These are phyloP conservation scores for Phrynocephalus guinanensis DNA, from an alignment of 2,797 vertebrate species.

Conservation along the genomic window DNA sequence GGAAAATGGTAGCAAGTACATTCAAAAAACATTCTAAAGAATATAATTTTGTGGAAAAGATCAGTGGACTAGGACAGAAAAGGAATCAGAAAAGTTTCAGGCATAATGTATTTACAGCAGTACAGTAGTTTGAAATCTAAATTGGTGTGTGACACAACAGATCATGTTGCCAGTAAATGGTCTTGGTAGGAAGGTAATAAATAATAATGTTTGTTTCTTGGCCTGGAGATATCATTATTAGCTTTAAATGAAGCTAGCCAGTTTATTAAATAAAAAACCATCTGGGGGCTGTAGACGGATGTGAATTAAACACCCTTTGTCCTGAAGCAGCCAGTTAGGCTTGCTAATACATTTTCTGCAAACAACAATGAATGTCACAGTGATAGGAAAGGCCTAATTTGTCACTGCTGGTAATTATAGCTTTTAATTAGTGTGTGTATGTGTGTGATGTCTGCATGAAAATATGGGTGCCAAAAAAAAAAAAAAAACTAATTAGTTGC, in stretches of 20 bases:
- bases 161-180: background rate
- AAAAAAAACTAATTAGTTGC: background rate
- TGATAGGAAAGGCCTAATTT: background rate
- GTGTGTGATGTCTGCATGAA: background rate
- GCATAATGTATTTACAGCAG: background rate
- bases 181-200: background rate
- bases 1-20: background rate
- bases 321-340: background rate
- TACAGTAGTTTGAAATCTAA: background rate
- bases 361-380: background rate
- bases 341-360: background rate
- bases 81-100: no score
- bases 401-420: background rate
- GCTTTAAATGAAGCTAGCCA: background rate
- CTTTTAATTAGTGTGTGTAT: constrained; percentile 8
- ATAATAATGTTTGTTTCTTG: background rate
- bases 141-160: background rate
- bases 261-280: constrained; percentile 12
- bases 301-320: background rate
- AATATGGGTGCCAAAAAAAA: no score
- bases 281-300: background rate
- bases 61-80: no score
- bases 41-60: background rate
- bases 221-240: background rate
- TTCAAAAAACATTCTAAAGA: background rate